These are phyloP conservation scores for Halichoeres trimaculatus DNA, from an alignment of 2,113 vertebrate genomes.

Conservation along the genomic window DNA sequence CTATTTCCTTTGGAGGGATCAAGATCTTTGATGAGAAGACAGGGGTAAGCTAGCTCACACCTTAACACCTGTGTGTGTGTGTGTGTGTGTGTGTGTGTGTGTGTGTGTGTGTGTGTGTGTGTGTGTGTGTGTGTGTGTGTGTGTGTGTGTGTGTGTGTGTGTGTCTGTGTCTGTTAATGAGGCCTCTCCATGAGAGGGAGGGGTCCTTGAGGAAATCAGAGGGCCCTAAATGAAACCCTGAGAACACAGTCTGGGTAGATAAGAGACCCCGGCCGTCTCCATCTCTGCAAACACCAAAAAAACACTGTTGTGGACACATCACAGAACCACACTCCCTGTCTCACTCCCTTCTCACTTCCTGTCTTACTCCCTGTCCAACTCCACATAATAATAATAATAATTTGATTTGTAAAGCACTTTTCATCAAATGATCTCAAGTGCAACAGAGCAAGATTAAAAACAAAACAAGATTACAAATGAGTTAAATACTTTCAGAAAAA, in stretches of 20 bases:
- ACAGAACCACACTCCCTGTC: constrained; percentile 51
- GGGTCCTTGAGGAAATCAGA: constrained; percentile 80
- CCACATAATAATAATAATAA: no score
- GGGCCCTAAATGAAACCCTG: constrained; percentile 82
- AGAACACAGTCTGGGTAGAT: constrained; percentile 77
- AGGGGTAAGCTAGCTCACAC: constrained; percentile 91
- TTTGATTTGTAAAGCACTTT: no score
- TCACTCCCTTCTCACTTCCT: constrained; percentile 33
- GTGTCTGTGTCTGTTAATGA: constrained; percentile 82
- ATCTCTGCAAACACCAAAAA: constrained; percentile 51
- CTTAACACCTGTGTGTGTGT: neutral
- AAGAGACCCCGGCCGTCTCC: constrained; percentile 70
- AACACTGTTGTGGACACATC: constrained; percentile 58
- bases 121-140: constrained; percentile 39
- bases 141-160: no score
- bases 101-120: constrained; percentile 15
- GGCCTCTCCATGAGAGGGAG: constrained; percentile 74
- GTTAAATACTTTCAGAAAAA: no score
- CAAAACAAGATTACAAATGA: no score
- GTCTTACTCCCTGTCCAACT: neutral
- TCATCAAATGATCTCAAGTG: no score
- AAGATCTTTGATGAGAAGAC: constrained; percentile 99
- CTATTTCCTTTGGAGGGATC: constrained; percentile 98
- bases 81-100: constrained; percentile 18
- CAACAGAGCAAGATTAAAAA: no score